A percentile compares a stretch with the other conserved stretches of the same genome.
Evolutionary conservation across 2,113 vertebrate genomes (phyloP).

Genomic region (Acinonyx jubatus): DNA sequence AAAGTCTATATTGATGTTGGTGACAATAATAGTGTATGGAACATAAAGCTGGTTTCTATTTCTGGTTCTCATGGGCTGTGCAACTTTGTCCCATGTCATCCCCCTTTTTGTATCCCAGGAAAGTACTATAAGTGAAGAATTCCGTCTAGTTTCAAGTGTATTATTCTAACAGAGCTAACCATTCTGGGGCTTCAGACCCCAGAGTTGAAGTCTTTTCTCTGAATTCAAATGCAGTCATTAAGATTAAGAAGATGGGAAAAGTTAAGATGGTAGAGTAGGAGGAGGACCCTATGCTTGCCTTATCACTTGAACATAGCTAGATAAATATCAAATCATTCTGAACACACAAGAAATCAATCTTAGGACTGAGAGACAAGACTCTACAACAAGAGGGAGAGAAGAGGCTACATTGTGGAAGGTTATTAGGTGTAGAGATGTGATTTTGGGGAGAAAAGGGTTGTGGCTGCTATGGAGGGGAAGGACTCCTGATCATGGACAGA

Average conservation of each 20-base stretch:
- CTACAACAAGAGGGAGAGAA: not conserved
- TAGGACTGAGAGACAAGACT: not conserved
- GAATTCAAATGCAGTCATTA: not conserved
- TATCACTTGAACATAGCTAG: not conserved
- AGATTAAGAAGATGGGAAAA: not conserved
- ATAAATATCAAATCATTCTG: not conserved
- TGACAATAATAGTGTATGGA: not conserved
- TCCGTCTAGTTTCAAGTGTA: not conserved
- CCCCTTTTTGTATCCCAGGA: not conserved
- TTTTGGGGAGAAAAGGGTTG: not conserved
- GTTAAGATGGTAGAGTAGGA: not conserved
- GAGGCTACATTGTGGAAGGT: not conserved
- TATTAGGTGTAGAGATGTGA: not conserved
- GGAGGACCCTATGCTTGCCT: not conserved
- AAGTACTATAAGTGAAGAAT: not conserved
- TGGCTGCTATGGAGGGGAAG: not conserved
- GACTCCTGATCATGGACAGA: not conserved
- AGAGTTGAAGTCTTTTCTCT: not conserved
- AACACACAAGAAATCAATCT: not conserved
- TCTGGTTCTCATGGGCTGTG: not conserved
- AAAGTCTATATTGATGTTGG: not conserved
- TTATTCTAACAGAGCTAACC: not conserved
- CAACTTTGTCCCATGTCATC: not conserved
- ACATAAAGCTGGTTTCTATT: not conserved
- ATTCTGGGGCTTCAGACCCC: not conserved